Evolutionary conservation across 2,888 invertebrate species (phyloP), one percentile per base, ranked within the genome.

Genomic region (Tuta absoluta): DNA sequence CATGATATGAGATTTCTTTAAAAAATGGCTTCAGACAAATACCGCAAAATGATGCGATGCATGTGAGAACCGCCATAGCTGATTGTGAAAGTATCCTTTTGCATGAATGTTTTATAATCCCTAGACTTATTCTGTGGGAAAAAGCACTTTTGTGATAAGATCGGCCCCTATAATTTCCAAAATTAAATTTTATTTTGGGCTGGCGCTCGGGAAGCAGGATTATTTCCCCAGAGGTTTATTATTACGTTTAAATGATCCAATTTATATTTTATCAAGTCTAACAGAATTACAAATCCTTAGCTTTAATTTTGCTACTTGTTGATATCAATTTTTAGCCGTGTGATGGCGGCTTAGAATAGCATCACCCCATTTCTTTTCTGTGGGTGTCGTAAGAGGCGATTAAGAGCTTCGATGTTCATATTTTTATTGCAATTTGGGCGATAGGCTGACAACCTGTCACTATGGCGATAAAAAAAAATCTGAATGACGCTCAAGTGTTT

Each of bases 121-220:
- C 23, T 11, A 53, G 23, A 23, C 51, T 37, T 33, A 41, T 63
- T 63, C 58, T 58, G 63, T 48, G 57, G 48, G 63, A 59, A 59
- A 51, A 59, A 63, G 51, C 57, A 63, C 58, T 63, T 63, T 51
- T 51, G 59, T 63, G 63, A 63, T 51, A 63, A 63, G 51, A 51
- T 63, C 23, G 59, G 37, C 59, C 38, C 11, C 28, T 37, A 4
- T 33, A 53, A 62, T 41, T 62, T 62, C 53, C 41, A 23, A 24
- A 53, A 17, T 23, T 17, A 56, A 62, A 62, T 53, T 41, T 56
- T 56, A 37, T 53, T 62, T 62, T 62, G 24, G 7, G 12, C 23
- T 53, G 21, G 14, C 23, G 12, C 1, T 53, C 14, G 12, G 14
- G 11, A 21, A 14, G 51, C 51, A 7, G 12, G 23, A 14, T 53